Conservation (phyloP, 2,113 vertebrate species). For the Tichodroma muraria region DNA sequence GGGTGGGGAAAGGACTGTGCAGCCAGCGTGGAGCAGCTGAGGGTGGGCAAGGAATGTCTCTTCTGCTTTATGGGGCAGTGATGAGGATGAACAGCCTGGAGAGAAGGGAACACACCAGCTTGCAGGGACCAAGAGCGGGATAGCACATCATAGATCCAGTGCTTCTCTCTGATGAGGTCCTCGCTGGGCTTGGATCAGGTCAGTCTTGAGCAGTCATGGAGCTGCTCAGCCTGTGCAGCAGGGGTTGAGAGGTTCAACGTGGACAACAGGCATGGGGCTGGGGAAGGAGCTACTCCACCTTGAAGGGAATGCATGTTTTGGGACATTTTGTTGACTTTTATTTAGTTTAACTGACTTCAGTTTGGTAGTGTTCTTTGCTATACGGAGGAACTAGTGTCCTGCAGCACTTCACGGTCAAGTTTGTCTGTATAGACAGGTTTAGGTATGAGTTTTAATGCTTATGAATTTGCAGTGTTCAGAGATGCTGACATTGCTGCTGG, state of each 20-base stretch:
- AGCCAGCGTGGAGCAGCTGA: fast-evolving
- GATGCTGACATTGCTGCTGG: not conserved
- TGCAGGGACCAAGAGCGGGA: not conserved
- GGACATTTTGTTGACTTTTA: not conserved
- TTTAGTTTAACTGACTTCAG: not conserved
- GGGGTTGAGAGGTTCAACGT: not conserved
- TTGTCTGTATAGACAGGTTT: not conserved
- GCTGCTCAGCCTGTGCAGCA: not conserved
- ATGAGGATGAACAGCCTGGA: not conserved
- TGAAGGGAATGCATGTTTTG: not conserved
- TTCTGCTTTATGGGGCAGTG: not conserved
- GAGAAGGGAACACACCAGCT: not conserved
- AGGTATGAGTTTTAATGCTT: not conserved
- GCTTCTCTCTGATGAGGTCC: not conserved
- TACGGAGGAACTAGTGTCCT: not conserved
- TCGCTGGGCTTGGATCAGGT: not conserved
- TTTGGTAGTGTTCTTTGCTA: not conserved
- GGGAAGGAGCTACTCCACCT: not conserved
- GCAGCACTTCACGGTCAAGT: fast-evolving
- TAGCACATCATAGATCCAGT: not conserved
- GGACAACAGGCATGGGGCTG: not conserved
- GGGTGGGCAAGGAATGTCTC: not conserved
- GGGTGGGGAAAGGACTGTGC: not conserved
- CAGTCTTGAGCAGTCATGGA: not conserved
- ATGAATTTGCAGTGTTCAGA: not conserved